phyloP scores from a whole-genome alignment of 2,888 invertebrate genomes.

The Timandra comae region DNA sequence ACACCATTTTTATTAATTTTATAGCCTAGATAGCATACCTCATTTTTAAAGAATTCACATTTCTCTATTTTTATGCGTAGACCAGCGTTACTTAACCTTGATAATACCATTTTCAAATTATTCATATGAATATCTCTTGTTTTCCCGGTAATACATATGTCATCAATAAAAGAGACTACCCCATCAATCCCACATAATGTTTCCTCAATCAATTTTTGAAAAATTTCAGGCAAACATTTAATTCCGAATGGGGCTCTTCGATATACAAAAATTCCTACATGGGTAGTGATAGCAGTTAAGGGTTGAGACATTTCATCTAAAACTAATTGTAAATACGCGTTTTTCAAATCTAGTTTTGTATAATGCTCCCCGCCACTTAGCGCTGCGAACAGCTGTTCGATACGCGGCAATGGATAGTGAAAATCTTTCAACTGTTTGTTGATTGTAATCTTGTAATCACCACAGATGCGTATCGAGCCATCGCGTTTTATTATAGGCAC shows the following conservation, averaged over 20 bases:
- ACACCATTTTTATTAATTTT: constrained; percentile 17
- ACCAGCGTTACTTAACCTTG: constrained; percentile 1
- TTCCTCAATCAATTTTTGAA: constrained; percentile 8
- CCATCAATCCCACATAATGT: not conserved
- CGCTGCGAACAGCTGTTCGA: constrained; percentile 12
- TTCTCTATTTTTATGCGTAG: constrained; percentile 3
- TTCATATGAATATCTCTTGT: not conserved
- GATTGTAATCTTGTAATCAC: constrained; percentile 23
- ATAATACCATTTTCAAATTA: not conserved
- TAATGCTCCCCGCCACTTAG: constrained; percentile 8
- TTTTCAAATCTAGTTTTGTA: constrained; percentile 9
- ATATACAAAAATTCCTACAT: constrained; percentile 6
- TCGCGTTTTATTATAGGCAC: constrained; percentile 19
- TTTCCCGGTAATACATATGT: constrained; percentile 4
- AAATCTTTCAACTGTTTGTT: constrained; percentile 25
- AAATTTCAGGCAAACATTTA: constrained; percentile 8
- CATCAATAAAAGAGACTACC: not conserved
- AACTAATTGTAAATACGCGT: constrained; percentile 7
- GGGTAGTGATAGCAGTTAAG: constrained; percentile 9
- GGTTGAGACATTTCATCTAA: constrained; percentile 6
- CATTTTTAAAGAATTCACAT: constrained; percentile 6
- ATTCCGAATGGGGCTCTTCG: constrained; percentile 5
- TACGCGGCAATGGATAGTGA: constrained; percentile 21
- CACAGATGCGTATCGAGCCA: constrained; percentile 20
- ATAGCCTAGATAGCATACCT: constrained; percentile 16